Conservation (phyloP, 2,113 vertebrate species). For the Geothlypis trichas region DNA sequence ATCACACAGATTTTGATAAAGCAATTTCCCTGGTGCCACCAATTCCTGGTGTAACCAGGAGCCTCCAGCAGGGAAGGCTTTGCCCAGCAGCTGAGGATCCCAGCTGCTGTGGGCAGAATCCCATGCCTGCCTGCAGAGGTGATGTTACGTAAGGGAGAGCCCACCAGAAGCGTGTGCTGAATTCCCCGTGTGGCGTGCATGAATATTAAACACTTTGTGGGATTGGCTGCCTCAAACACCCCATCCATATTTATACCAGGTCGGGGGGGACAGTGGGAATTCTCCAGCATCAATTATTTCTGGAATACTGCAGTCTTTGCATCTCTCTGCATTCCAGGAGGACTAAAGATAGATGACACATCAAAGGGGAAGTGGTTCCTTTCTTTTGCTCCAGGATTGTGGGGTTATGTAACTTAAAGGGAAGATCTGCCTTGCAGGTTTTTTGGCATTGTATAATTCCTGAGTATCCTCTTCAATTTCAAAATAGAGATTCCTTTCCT, state of each 20-base stretch:
- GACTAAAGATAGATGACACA: conserved; percentile 15
- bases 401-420: not conserved
- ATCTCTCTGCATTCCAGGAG: conserved; percentile 6
- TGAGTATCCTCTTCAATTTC: not conserved
- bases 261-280: conserved; percentile 37
- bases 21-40: not conserved
- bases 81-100: not conserved
- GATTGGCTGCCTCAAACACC: conserved; percentile 54
- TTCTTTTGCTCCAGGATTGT: not conserved
- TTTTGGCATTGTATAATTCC: not conserved
- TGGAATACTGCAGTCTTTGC: conserved; percentile 34
- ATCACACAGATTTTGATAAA: not conserved
- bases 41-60: not conserved
- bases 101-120: not conserved
- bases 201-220: conserved; percentile 63
- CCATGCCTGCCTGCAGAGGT: not conserved
- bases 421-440: not conserved
- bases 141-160: conserved; percentile 20
- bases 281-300: conserved; percentile 71
- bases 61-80: not conserved
- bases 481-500: not conserved
- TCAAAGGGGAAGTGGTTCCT: not conserved
- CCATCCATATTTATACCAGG: conserved; percentile 71
- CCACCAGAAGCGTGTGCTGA: not conserved
- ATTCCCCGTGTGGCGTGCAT: conserved; percentile 11